Evolutionary conservation across 2,797 vertebrate species (phyloP).

Genomic region (Pangasius djambal): DNA sequence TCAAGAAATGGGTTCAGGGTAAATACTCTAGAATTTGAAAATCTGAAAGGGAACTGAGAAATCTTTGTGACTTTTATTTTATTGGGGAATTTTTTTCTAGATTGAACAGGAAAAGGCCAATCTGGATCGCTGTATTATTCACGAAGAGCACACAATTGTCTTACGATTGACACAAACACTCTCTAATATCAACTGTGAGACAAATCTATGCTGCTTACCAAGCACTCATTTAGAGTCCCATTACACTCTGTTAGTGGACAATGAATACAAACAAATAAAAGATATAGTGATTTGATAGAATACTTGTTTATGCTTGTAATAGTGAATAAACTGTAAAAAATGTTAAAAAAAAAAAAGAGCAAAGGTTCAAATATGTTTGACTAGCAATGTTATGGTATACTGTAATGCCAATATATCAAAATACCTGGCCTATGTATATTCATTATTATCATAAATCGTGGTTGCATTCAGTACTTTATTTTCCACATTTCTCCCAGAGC

Average conservation of each 20-base stretch:
- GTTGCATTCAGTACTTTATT: background rate
- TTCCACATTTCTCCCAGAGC: background rate
- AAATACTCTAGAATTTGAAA: background rate
- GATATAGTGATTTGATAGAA: background rate
- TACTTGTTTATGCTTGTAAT: background rate
- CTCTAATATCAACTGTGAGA: background rate
- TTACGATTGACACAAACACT: background rate
- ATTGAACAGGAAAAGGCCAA: background rate
- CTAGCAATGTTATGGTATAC: background rate
- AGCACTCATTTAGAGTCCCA: background rate
- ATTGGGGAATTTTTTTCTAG: background rate
- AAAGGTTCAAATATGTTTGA: background rate
- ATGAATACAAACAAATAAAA: background rate
- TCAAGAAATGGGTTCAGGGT: background rate
- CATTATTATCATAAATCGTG: background rate
- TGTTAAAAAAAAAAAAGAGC: background rate
- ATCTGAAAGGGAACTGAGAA: background rate
- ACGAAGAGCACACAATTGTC: background rate
- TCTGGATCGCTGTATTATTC: background rate
- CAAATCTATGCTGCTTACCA: background rate
- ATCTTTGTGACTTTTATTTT: background rate
- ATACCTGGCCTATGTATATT: background rate
- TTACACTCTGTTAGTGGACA: background rate
- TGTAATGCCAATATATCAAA: background rate
- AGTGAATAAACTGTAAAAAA: background rate